Percentiles rank a stretch among this genome's conserved stretches.
Conservation (phyloP, 2,113 vertebrate genomes). For the Sander lucioperca region DNA sequence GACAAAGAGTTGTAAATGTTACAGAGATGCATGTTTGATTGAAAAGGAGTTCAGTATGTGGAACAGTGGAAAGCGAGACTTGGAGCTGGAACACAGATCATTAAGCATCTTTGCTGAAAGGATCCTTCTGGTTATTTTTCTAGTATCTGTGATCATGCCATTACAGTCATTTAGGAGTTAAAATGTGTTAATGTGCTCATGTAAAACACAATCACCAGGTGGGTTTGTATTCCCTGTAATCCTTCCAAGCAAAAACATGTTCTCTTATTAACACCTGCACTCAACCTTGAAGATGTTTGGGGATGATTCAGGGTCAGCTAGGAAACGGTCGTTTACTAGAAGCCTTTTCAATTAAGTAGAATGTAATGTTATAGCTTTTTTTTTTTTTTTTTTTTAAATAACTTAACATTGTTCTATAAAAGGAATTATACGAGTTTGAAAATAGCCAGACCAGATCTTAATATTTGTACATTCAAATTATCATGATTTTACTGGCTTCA, state of each 20-base stretch:
- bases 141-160: not conserved
- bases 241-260: constrained; percentile 31
- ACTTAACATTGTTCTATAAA: constrained; percentile 4
- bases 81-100: constrained; percentile 19
- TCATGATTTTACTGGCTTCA: not conserved
- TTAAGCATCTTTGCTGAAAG: constrained; percentile 52
- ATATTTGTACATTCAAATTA: not conserved
- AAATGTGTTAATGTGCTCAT: constrained; percentile 28
- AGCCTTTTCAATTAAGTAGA: constrained; percentile 9
- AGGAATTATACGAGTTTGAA: not conserved
- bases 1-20: constrained; percentile 74
- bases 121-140: constrained; percentile 46
- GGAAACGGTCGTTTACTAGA: constrained; percentile 4
- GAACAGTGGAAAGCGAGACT: constrained; percentile 48
- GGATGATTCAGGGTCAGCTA: constrained; percentile 38
- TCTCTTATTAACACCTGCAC: constrained; percentile 7
- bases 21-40: constrained; percentile 78
- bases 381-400: too few relatives aligned
- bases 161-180: constrained; percentile 26
- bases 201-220: not conserved
- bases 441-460: not conserved
- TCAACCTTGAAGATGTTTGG: constrained; percentile 50
- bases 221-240: constrained; percentile 5
- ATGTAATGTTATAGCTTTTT: constrained; percentile 3
- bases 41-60: constrained; percentile 60